Base-by-base conservation (phyloP, 2,888 invertebrate genomes). In the Pyrgus malvae region DNA sequence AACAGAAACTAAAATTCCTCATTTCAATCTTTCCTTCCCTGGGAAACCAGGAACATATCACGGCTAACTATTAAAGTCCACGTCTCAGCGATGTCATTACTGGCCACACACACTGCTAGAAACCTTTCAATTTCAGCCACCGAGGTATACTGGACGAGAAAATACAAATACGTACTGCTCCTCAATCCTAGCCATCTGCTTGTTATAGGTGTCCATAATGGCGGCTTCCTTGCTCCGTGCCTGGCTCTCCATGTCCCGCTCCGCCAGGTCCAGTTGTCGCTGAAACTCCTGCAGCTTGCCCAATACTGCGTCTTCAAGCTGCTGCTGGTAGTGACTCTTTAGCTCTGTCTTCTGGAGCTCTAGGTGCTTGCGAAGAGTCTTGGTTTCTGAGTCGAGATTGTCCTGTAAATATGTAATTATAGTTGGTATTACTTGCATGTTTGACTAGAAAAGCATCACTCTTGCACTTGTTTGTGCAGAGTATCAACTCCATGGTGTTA, bases 301-400 rank as follows among this genome's bases (percentile, higher is more conserved):
- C 55, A 93, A 86, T 12, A 96, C 96, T 0, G 96, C 94, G 44
- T 93, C 92, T 67, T 96, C 96, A 8, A 96, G 88, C 80, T 96
- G 96, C 62, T 93, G 93, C 79, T 96, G 96, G 70, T 96, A 96
- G 72, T 95, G 94, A 29, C 92, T 90, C 65, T 94, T 93, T 11
- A 96, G 79, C 57, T 95, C 94, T 8, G 88, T 78, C 70, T 94
- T 94, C 61, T 93, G 93, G 1, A 91, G 80, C 55, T 94, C 94
- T 40, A 92, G 72, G 40, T 92, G 91, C 29, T 91, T 91, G 37
- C 85, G 87, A 1, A 88, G 73, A 7, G 65, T 61, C 57, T 93
- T 92, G 0, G 92, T 74, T 48, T 93, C 93, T 37, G 76, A 81
- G 60, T 92, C 92, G 1, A 92, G 70, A 1, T 72, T 72, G 16